phyloP scores from a whole-genome alignment of 2,113 vertebrate species.

The Poeciliopsis turrubarensis region DNA sequence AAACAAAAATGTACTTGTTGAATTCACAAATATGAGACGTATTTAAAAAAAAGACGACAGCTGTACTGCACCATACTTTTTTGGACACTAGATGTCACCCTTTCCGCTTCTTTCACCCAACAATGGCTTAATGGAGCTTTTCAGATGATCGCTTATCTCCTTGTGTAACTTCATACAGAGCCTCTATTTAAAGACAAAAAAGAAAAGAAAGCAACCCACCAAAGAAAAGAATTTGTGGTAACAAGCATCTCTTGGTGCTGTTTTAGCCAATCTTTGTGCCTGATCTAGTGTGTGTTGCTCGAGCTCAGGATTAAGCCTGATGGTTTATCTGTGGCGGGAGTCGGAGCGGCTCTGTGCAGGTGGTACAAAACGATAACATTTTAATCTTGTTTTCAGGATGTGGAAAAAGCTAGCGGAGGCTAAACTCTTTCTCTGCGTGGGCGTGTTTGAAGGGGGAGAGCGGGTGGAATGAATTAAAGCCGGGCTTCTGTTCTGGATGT shows the following conservation, averaged over 20 bases:
- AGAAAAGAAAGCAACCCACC: background rate
- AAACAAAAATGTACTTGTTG: background rate
- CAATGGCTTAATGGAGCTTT: background rate
- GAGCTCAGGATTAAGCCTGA: conserved; percentile 37
- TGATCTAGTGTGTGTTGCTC: conserved; percentile 20
- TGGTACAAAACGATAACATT: conserved; percentile 61
- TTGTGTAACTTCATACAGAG: conserved; percentile 9
- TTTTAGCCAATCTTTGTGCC: conserved; percentile 8
- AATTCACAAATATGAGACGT: background rate
- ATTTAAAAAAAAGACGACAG: background rate
- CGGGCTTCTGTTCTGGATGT: conserved; percentile 41
- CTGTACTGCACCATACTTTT: background rate
- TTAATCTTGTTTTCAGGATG: conserved; percentile 62
- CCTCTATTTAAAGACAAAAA: conserved; percentile 6
- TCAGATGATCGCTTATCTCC: background rate
- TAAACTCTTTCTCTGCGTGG: conserved; percentile 16
- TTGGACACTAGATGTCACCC: conserved; percentile 47
- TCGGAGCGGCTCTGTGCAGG: conserved; percentile 47
- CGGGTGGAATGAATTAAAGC: conserved; percentile 44
- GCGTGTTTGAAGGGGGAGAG: conserved; percentile 1
- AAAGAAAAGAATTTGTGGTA: conserved; percentile 12
- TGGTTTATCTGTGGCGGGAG: conserved; percentile 35
- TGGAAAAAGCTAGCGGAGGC: conserved; percentile 45
- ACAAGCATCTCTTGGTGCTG: conserved; percentile 15
- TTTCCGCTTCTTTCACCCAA: conserved; percentile 8